Percentiles rank a stretch among this genome's conserved stretches.
phyloP scores from a whole-genome alignment of 2,113 vertebrate species.

The Turnix velox region DNA sequence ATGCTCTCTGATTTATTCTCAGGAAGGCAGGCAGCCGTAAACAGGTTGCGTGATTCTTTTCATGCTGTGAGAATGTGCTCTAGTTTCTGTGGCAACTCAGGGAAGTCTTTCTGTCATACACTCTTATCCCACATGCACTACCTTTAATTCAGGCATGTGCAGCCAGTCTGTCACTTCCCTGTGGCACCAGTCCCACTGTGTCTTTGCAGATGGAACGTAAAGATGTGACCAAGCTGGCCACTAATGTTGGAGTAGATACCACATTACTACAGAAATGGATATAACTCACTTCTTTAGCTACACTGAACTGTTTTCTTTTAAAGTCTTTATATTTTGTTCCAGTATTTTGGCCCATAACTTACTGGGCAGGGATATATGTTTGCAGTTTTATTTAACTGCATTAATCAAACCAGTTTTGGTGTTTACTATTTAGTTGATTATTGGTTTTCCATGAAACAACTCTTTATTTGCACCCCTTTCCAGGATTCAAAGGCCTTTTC shows the following conservation, averaged over 20 bases:
- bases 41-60: not conserved
- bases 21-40: not conserved
- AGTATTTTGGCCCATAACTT: not conserved
- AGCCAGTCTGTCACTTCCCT: not conserved
- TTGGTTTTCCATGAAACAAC: not conserved
- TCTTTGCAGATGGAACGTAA: not conserved
- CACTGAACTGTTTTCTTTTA: not conserved
- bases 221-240: not conserved
- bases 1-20: not conserved
- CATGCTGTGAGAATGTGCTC: not conserved
- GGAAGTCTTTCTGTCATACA: not conserved
- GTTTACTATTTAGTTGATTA: not conserved
- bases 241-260: not conserved
- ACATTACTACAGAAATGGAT: not conserved
- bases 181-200: not conserved
- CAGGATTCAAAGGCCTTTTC: not conserved
- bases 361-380: not conserved
- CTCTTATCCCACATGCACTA: not conserved
- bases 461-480: not conserved
- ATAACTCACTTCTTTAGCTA: not conserved
- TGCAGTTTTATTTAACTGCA: not conserved
- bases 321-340: not conserved
- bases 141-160: not conserved
- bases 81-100: not conserved
- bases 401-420: not conserved